Evolutionary conservation across 2,888 invertebrate genomes (phyloP).

Genomic region (Ferrisia virgata): DNA sequence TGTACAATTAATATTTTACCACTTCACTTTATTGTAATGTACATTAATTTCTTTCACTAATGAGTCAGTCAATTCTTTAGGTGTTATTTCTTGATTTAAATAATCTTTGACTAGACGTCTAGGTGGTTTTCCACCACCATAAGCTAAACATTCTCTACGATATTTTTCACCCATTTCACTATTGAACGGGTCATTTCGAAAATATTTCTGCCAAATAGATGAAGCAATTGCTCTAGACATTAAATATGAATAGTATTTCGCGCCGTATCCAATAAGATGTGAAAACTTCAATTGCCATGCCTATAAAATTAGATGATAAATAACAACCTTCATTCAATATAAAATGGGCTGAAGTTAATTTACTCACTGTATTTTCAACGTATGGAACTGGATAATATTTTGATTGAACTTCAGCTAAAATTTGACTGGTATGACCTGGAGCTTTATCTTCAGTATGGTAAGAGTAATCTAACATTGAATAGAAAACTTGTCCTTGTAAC

Average conservation of each 20-base stretch:
- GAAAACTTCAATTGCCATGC: constrained; percentile 96
- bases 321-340: neutral
- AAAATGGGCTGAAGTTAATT: neutral
- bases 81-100: constrained; percentile 71
- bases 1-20: neutral
- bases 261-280: constrained; percentile 96
- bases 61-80: constrained; percentile 73
- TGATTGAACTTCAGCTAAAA: constrained; percentile 71
- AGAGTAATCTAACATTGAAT: constrained; percentile 85
- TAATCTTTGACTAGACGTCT: constrained; percentile 74
- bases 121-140: constrained; percentile 86
- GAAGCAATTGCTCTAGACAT: constrained; percentile 91
- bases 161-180: constrained; percentile 76
- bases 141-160: constrained; percentile 70
- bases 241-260: constrained; percentile 96
- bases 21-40: constrained; percentile 16
- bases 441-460: constrained; percentile 70
- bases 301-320: constrained; percentile 53
- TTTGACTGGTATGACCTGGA: constrained; percentile 63
- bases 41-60: constrained; percentile 56
- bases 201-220: constrained; percentile 86
- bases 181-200: constrained; percentile 72
- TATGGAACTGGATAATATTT: constrained; percentile 84
- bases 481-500: constrained; percentile 79
- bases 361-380: constrained; percentile 74